These are phyloP conservation scores for Neoascia interrupta DNA, from an alignment of 2,888 invertebrate genomes.

Conservation along the genomic window DNA sequence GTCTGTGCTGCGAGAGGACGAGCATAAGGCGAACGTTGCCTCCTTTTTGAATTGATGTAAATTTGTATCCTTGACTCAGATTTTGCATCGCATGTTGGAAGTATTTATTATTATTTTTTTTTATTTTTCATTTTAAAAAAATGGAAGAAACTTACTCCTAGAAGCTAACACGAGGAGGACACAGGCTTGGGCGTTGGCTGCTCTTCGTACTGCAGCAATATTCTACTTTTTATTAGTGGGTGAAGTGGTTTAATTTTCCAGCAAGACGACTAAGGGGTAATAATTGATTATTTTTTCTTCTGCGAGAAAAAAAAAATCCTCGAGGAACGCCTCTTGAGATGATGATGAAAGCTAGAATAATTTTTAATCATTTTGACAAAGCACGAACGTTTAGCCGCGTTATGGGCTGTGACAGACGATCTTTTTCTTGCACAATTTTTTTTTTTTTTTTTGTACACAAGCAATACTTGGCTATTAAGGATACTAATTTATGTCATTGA, in stretches of 20 bases:
- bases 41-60: constrained; percentile 65
- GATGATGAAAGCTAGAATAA: no score
- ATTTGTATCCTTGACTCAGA: constrained; percentile 68
- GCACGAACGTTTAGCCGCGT: no score
- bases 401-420: no score
- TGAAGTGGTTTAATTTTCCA: constrained; percentile 44
- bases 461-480: no score
- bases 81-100: constrained; percentile 53
- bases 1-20: constrained; percentile 16
- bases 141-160: constrained; percentile 55
- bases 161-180: constrained; percentile 33
- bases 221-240: constrained; percentile 30
- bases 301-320: neutral
- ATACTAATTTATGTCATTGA: no score
- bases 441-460: no score
- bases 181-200: constrained; percentile 61
- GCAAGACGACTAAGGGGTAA: constrained; percentile 12
- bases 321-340: no score
- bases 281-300: constrained; percentile 57
- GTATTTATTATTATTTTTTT: constrained; percentile 54
- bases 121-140: constrained; percentile 20
- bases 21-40: constrained; percentile 23
- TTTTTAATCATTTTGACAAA: no score
- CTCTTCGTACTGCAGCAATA: constrained; percentile 25
- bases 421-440: no score